phyloP scores from a whole-genome alignment of 2,888 invertebrate species.

The Calliopum simillimum region DNA sequence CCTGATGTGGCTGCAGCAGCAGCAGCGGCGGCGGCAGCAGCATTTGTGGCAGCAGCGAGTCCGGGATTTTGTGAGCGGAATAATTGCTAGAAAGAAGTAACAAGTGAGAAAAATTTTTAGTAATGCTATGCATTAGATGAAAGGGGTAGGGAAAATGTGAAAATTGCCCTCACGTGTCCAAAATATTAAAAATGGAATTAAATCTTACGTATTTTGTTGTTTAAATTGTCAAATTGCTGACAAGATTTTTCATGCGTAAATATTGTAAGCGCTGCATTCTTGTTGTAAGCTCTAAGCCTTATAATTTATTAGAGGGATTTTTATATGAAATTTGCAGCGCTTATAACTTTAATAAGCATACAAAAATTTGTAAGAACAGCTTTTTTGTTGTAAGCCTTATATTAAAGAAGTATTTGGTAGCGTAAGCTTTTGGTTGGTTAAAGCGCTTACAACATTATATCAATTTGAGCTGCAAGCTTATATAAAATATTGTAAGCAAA shows the following conservation, averaged over 20 bases:
- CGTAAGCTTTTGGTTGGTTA: too few relatives aligned
- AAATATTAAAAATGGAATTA: background rate
- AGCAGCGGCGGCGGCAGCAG: slow-evolving; percentile 64
- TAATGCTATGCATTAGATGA: background rate
- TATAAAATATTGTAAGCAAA: slow-evolving; percentile 11
- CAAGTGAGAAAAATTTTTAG: slow-evolving; percentile 6
- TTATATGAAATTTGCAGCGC: background rate
- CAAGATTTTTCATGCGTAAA: too few relatives aligned
- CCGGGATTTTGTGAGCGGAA: slow-evolving; percentile 88
- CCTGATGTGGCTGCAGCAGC: slow-evolving; percentile 66
- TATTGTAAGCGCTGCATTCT: too few relatives aligned
- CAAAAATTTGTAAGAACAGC: too few relatives aligned
- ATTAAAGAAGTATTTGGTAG: too few relatives aligned
- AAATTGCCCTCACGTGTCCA: slow-evolving; percentile 8
- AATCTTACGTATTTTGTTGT: too few relatives aligned
- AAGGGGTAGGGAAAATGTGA: background rate
- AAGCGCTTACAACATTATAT: too few relatives aligned
- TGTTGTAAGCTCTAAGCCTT: too few relatives aligned
- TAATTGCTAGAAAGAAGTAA: slow-evolving; percentile 75
- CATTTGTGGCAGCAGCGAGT: slow-evolving; percentile 72
- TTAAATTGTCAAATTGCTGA: too few relatives aligned
- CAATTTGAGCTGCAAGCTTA: background rate
- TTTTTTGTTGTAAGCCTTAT: too few relatives aligned
- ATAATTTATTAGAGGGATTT: too few relatives aligned
- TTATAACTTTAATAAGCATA: too few relatives aligned